Evolutionary conservation across 2,113 vertebrate species (phyloP), one percentile per base, ranked within the genome.

Genomic region (Paramisgurnus dabryanus): DNA sequence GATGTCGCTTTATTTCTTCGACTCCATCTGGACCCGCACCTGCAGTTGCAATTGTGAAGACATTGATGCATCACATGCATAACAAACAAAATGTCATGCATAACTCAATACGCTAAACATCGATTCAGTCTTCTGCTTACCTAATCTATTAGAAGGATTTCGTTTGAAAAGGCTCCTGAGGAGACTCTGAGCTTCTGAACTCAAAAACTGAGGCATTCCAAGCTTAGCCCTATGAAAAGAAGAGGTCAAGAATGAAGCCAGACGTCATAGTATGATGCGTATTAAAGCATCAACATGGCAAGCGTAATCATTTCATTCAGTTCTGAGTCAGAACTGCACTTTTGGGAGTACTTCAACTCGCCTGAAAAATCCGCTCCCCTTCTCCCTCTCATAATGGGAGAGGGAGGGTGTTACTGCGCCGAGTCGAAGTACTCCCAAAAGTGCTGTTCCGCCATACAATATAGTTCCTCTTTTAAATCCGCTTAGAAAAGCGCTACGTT

Each of bases 1-100:
- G 87, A 53, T 96, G 94, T 1, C 95, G 91, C 80, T 96, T 96
- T 39, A 95, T 95, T 84, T 96, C 95, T 85, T 95, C 94, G 5
- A 96, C 95, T 13, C 95, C 94, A 15, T 96, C 95, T 0, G 93
- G 88, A 34, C 95, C 94, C 55, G 95, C 95, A 73, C 94, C 95
- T 96, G 91, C 77, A 86, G 83, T 45, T 15, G 6, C 6, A 11
- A 5, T 12, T 34, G 10, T 13, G 9, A 34, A 64, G 13, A 39
- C 8, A 22, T 27, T 39, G 3, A 18, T 5, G n/a, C 5, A 3
- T 7, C 22, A 53, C 4, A 68, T 60, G 80, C 27, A 67, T 53
- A 39, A 4, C 41, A 58, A 43, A 43, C 6, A 60, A 73, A 4
- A 22, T 22, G 22, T 22, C 22, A 60, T 22, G 50, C 47, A 55